phyloP scores from a whole-genome alignment of 2,888 invertebrate genomes.

The Nomada ruficornis region DNA sequence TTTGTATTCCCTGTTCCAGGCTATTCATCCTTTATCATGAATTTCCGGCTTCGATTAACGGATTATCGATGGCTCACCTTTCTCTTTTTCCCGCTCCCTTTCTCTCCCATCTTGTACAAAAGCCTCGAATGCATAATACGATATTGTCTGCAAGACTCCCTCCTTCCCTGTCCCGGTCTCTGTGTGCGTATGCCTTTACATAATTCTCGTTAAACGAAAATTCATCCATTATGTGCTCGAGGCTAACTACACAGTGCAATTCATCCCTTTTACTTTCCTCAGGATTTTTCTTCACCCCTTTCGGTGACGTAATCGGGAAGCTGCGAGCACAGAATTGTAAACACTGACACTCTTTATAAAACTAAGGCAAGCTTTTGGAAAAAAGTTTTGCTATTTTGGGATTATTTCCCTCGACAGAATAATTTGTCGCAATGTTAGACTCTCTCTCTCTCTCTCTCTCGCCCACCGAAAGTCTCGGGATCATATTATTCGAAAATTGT shows the following conservation, averaged over 20 bases:
- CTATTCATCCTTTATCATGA: slow-evolving; percentile 64
- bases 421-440: too few relatives aligned
- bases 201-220: slow-evolving; percentile 35
- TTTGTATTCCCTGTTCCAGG: slow-evolving; percentile 50
- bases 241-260: not conserved
- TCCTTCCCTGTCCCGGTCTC: not conserved
- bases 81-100: too few relatives aligned
- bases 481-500: too few relatives aligned
- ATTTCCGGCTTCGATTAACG: slow-evolving; percentile 64
- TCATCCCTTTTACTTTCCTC: not conserved
- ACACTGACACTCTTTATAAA: too few relatives aligned
- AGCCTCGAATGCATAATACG: slow-evolving; percentile 42
- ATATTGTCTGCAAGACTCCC: slow-evolving; percentile 36
- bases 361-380: too few relatives aligned
- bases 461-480: too few relatives aligned
- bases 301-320: too few relatives aligned
- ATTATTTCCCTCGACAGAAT: too few relatives aligned
- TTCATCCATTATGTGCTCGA: not conserved
- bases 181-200: slow-evolving; percentile 11
- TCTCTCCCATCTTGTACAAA: slow-evolving; percentile 3
- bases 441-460: too few relatives aligned
- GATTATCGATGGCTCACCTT: slow-evolving; percentile 46
- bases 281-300: too few relatives aligned
- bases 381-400: too few relatives aligned
- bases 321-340: too few relatives aligned